phyloP scores from a whole-genome alignment of 2,797 vertebrate genomes.

The Tangara arthus region DNA sequence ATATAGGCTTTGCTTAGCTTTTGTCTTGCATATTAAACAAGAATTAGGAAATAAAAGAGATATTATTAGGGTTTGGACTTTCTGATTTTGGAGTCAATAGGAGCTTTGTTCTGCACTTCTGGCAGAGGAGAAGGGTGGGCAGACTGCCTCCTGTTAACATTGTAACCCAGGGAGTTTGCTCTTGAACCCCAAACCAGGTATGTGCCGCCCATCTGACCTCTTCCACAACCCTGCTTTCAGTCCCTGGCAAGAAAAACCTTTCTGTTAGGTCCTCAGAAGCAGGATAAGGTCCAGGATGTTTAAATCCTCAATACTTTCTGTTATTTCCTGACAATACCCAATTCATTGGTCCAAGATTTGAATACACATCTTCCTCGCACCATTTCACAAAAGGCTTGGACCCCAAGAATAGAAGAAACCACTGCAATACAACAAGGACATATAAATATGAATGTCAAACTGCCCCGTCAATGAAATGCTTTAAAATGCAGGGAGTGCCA shows the following conservation, averaged over 20 bases:
- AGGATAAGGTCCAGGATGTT: slow-evolving; percentile 21
- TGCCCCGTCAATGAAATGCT: slow-evolving; percentile 65
- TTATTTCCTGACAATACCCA: slow-evolving; percentile 53
- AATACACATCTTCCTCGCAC: slow-evolving; percentile 60
- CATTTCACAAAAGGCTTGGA: slow-evolving; percentile 64
- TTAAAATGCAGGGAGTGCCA: slow-evolving; percentile 70
- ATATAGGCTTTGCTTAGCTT: slow-evolving; percentile 1
- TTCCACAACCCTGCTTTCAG: slow-evolving; percentile 4
- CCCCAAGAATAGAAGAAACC: slow-evolving; percentile 62
- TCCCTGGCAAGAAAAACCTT: background rate
- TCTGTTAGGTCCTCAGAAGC: background rate
- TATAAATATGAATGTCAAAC: slow-evolving; percentile 80
- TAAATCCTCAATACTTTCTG: slow-evolving; percentile 56
- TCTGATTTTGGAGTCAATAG: background rate
- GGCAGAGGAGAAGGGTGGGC: background rate
- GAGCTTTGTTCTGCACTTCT: background rate
- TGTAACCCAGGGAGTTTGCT: background rate
- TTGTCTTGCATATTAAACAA: slow-evolving; percentile 7
- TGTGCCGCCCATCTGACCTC: slow-evolving; percentile 28
- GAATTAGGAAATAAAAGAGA: background rate
- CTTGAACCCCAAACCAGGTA: slow-evolving; percentile 17
- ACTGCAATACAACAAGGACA: slow-evolving; percentile 61
- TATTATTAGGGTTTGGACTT: background rate
- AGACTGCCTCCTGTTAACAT: background rate
- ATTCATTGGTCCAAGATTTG: slow-evolving; percentile 62